Conservation (phyloP, 2,113 vertebrate species). For the Phoenicopterus ruber region DNA sequence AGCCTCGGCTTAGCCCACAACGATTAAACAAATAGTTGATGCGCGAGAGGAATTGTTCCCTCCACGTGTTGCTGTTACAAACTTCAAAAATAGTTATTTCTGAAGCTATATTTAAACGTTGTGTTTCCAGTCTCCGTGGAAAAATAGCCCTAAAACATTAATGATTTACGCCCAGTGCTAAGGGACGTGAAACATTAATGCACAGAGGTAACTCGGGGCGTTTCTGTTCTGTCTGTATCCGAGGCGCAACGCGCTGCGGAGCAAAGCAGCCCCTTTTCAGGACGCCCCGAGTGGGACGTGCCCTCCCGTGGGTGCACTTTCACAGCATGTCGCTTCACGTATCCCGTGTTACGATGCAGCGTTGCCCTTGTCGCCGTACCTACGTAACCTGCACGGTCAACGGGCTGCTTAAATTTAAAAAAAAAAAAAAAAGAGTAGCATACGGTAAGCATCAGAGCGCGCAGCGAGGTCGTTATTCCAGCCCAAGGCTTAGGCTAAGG, state of each 20-base stretch:
- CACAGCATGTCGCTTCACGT: background rate
- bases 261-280: background rate
- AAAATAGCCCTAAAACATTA: background rate
- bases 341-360: background rate
- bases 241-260: too few species aligned
- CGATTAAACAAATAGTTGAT: background rate
- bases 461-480: background rate
- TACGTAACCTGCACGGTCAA: background rate
- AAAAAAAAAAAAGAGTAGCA: background rate
- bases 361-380: background rate
- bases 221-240: background rate
- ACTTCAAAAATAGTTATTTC: background rate
- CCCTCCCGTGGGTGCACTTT: background rate
- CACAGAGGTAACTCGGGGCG: background rate
- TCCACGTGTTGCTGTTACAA: background rate
- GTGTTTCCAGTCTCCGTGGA: background rate
- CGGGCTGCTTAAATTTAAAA: background rate
- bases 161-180: too few species aligned
- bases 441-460: background rate
- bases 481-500: too few species aligned
- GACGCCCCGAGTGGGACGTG: too few species aligned
- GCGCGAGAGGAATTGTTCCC: background rate
- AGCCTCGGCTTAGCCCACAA: background rate
- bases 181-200: background rate
- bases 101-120: background rate